Percentiles rank a stretch among this genome's conserved stretches.
Evolutionary conservation across 2,888 invertebrate species (phyloP).

Genomic region (Spatulosminthurus flaviceps): DNA sequence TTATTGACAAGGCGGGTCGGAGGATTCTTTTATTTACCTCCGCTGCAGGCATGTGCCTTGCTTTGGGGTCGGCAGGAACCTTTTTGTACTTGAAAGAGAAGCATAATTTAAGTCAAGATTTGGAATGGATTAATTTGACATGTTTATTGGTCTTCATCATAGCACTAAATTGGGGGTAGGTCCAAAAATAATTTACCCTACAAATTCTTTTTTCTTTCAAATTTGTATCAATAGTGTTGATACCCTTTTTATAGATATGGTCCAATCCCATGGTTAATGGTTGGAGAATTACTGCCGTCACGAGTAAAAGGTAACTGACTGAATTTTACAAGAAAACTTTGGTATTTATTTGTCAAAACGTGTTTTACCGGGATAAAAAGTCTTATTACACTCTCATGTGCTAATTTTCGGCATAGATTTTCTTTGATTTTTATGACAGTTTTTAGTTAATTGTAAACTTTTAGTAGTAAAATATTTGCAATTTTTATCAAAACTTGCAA

Average conservation of each 20-base stretch:
- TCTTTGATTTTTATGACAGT: too few species aligned
- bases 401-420: too few species aligned
- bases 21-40: constrained; percentile 80
- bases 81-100: constrained; percentile 74
- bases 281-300: constrained; percentile 49
- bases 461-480: too few species aligned
- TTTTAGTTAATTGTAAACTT: too few species aligned
- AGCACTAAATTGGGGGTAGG: constrained; percentile 27
- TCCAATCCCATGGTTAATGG: constrained; percentile 51
- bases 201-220: background rate
- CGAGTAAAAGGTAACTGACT: constrained; percentile 41
- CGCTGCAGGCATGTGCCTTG: constrained; percentile 76
- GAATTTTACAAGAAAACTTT: too few species aligned
- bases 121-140: constrained; percentile 78
- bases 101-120: constrained; percentile 64
- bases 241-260: background rate
- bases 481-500: too few species aligned
- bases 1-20: constrained; percentile 83
- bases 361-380: too few species aligned
- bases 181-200: background rate
- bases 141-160: constrained; percentile 65
- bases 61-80: constrained; percentile 75
- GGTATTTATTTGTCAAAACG: too few species aligned
- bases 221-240: background rate
- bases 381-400: too few species aligned